Base-by-base conservation (phyloP, 1,140 invertebrate genomes). In the Limonius californicus region DNA sequence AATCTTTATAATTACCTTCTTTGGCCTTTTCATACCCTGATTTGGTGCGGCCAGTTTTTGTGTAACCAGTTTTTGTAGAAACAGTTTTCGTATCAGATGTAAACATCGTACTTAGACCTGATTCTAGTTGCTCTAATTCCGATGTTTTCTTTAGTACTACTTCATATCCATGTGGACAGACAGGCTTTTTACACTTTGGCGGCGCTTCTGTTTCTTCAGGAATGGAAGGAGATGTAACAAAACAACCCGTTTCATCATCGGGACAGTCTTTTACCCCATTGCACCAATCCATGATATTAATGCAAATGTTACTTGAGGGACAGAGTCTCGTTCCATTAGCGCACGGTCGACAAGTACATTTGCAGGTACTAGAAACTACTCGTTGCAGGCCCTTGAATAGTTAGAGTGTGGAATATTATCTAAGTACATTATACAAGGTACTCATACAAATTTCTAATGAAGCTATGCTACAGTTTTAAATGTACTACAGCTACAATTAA, bases 231-330 rank as follows among this genome's bases (percentile, higher is more conserved):
- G n/a, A n/a, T n/a, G n/a, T n/a, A n/a, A 45, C 43, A 6, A 6
- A 70, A 72, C 91, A 94, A 59, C 85, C 78, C 1, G 78, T 75
- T 76, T 95, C 92, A 77, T 95, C 92, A 76, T 93, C 90, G 1
- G 86, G 85, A 74, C 92, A 95, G 71, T 95, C 87, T 64, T 86
- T 80, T 0, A 92, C 76, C 0, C 91, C 91, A 73, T 95, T 85
- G 76, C 92, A 95, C 88, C 90, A 92, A 0, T 80, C 76, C 1
- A 81, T 77, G 59, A 84, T 79, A 0, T 87, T 79, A 6, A 95
- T 84, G 69, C 92, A 95, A 47, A 87, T 77, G 39, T 87, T 85
- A 69, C 84, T 90, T 0, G 87, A 88, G 0, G 85, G 86, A 70
- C 92, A 95, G 15, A 90, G 77, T 45, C 78, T 79, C 9, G 84